Evolutionary conservation across 2,797 vertebrate genomes (phyloP).

Genomic region (Gallinago solitaria): DNA sequence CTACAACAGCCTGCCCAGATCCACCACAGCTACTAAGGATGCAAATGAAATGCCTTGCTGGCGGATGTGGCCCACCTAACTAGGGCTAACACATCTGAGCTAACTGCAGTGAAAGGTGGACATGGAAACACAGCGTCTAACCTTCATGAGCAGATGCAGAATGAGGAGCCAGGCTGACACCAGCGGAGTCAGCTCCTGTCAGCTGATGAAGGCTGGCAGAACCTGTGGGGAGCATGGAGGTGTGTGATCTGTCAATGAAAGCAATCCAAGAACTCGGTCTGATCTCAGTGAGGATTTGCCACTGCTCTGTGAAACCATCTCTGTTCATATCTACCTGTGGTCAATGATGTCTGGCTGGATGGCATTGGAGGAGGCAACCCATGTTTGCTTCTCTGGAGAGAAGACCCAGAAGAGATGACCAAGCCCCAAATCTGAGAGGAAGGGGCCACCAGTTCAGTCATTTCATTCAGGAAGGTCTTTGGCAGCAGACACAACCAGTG

Average conservation of each 20-base stretch:
- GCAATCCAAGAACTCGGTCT: not conserved
- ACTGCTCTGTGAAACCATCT: too few species aligned
- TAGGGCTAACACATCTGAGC: not conserved
- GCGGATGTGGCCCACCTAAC: not conserved
- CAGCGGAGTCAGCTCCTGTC: not conserved
- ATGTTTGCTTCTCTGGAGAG: not conserved
- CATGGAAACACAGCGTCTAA: not conserved
- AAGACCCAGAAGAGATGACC: not conserved
- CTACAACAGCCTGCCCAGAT: not conserved
- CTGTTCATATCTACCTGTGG: not conserved
- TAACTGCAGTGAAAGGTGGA: not conserved
- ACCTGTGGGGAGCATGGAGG: accelerated
- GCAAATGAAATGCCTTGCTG: not conserved
- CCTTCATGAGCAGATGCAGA: not conserved
- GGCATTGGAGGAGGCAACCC: not conserved
- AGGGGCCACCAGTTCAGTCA: not conserved
- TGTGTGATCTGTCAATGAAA: not conserved
- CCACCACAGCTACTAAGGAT: not conserved
- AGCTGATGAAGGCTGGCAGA: not conserved
- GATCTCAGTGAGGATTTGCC: not conserved
- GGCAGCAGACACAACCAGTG: not conserved
- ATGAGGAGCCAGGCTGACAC: not conserved
- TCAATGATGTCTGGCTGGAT: not conserved
- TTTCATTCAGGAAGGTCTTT: not conserved
- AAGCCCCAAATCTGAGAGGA: not conserved